These are phyloP conservation scores for Lymantria monacha DNA, from an alignment of 2,888 invertebrate genomes.

Conservation along the genomic window DNA sequence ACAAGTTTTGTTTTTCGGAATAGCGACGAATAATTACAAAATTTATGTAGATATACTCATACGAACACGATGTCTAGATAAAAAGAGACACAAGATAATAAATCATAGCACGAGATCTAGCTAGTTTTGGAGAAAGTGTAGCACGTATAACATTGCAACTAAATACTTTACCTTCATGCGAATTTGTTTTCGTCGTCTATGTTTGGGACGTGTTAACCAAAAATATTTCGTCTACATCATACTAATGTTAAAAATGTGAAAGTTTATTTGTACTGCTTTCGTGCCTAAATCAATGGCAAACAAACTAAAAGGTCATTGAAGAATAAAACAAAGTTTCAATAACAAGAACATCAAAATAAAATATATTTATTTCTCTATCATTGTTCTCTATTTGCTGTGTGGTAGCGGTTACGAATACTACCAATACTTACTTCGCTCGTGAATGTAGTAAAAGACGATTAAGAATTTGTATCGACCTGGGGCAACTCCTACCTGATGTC, in stretches of 20 bases:
- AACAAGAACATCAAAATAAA: too few species aligned
- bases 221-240: not conserved
- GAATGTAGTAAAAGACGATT: too few species aligned
- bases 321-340: not conserved
- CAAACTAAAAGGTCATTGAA: not conserved
- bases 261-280: not conserved
- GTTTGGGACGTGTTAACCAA: not conserved
- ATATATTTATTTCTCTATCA: too few species aligned
- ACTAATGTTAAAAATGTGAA: not conserved
- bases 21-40: too few species aligned
- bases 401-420: too few species aligned
- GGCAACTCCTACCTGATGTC: too few species aligned
- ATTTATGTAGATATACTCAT: slow-evolving; percentile 12
- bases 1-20: too few species aligned
- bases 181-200: slow-evolving; percentile 7
- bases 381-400: too few species aligned
- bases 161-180: slow-evolving; percentile 13
- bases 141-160: slow-evolving; percentile 31
- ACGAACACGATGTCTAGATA: slow-evolving; percentile 38
- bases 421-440: too few species aligned
- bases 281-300: not conserved
- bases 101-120: slow-evolving; percentile 38
- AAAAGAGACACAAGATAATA: slow-evolving; percentile 38
- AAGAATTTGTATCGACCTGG: too few species aligned
- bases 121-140: slow-evolving; percentile 45